Evolutionary conservation across 2,113 vertebrate species (phyloP), one percentile per base, ranked within the genome.

Genomic region (Microcebus tavaratra): DNA sequence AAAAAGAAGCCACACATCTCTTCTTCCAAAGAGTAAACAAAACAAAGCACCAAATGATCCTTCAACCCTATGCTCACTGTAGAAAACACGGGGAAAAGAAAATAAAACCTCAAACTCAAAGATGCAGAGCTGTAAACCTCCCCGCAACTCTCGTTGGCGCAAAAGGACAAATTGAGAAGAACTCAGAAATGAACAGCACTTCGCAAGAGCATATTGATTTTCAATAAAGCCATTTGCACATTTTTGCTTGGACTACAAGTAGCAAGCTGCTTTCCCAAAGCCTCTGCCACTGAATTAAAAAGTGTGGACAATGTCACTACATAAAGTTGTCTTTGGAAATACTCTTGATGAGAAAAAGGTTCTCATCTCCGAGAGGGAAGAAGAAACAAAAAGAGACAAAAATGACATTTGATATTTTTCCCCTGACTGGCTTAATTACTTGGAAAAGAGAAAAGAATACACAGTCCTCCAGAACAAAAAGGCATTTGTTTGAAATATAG

Each of bases 201-300:
- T 98, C 98, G 97, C 95, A 97, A 98, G 98, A 96, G 73, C 90
- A 97, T 94, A 98, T 95, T 97, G 98, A 98, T 98, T 98, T 98
- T 98, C 98, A 98, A 97, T 98, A 98, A 97, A 98, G 92, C 94
- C 94, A 98, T 98, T 98, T 97, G 83, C 96, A 98, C 95, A 2
- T 93, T 96, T 97, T 97, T 98, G 88, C 97, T 96, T 94, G 94
- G 75, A 86, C 90, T 94, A 95, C 94, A 93, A 90, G 94, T 85
- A 92, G 93, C 94, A 93, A 85, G 96, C 93, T 97, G 83, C 68
- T 93, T 92, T 85, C 87, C 67, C 95, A 85, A n/a, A 94, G 85
- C 61, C 23, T 76, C 61, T 95, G 97, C 70, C 93, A 88, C 87
- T 92, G 97, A 97, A 98, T 98, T 98, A 96, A 90, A 97, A 96